These are phyloP conservation scores for Anseranas semipalmata DNA, from an alignment of 2,113 vertebrate species.

Conservation along the genomic window DNA sequence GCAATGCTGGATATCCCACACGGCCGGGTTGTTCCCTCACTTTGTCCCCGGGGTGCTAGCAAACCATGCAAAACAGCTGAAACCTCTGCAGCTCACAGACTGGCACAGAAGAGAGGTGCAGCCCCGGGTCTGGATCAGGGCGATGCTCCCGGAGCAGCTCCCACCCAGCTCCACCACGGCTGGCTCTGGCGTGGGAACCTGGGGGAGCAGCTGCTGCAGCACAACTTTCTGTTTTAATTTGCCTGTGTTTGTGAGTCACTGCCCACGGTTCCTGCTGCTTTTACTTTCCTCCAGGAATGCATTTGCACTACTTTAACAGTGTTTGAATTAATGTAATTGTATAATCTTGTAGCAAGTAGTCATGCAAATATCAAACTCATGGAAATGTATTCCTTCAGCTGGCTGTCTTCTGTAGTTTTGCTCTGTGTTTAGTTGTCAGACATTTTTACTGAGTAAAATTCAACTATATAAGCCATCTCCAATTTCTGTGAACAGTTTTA, in stretches of 20 bases:
- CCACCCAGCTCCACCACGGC: rapidly evolving
- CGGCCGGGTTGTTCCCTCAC: background rate
- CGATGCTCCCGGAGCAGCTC: background rate
- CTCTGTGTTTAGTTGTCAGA: background rate
- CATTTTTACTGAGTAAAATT: background rate
- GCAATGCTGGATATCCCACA: background rate
- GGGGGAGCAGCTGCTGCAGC: background rate
- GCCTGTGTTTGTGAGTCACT: constrained; percentile 15
- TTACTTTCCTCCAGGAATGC: constrained; percentile 16
- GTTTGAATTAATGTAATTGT: background rate
- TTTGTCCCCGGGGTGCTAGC: background rate
- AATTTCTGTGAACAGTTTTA: background rate
- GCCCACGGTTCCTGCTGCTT: constrained; percentile 23
- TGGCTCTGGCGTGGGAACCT: background rate
- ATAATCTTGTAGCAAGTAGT: background rate
- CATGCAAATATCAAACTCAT: background rate
- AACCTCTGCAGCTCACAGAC: background rate
- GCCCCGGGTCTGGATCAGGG: background rate
- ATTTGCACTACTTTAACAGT: background rate
- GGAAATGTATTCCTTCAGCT: background rate
- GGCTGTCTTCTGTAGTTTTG: background rate
- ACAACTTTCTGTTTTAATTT: background rate
- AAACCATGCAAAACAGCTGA: background rate
- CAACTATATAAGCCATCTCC: background rate
- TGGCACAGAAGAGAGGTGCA: background rate